Conservation (phyloP, 2,113 vertebrate genomes). For the Colinus virginianus region DNA sequence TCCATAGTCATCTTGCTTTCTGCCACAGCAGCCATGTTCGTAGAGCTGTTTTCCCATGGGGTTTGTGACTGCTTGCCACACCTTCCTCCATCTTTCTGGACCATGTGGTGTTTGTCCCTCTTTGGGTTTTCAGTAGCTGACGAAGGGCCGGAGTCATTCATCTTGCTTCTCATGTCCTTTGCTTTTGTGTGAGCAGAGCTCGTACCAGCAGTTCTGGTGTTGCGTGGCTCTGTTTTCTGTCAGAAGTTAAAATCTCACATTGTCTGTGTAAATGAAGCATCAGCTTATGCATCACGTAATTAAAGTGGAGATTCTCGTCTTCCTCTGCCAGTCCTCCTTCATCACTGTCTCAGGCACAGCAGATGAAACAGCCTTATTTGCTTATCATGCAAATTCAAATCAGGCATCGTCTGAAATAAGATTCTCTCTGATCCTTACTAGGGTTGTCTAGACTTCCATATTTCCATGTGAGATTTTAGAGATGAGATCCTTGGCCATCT, state of each 20-base stretch:
- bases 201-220: background rate
- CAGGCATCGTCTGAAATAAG: background rate
- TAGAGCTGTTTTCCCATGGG: background rate
- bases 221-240: background rate
- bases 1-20: background rate
- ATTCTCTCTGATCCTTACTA: background rate
- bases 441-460: background rate
- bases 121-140: background rate
- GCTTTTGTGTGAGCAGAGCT: background rate
- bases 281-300: background rate
- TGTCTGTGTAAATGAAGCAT: background rate
- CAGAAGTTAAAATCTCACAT: background rate
- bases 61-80: background rate
- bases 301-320: background rate
- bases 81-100: background rate
- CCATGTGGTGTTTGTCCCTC: background rate
- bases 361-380: background rate
- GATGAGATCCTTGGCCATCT: background rate
- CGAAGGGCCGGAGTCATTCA: rapidly evolving
- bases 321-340: background rate
- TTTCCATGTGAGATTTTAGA: background rate
- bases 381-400: background rate
- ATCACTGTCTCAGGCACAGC: background rate
- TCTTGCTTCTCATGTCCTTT: background rate
- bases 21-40: background rate